phyloP scores from a whole-genome alignment of 2,113 vertebrate genomes.

The Fulmarus glacialis region DNA sequence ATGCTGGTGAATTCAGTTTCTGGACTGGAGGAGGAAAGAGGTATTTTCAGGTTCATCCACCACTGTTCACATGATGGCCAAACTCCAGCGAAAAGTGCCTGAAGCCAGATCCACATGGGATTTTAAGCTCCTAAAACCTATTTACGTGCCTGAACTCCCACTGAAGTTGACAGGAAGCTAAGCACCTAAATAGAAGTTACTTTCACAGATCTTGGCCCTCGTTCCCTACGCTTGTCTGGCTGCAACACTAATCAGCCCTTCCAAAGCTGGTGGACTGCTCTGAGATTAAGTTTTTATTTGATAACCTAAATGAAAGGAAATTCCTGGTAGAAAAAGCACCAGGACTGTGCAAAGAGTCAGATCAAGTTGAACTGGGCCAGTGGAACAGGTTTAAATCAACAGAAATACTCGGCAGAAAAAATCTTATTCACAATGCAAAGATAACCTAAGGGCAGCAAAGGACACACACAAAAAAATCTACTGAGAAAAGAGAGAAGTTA shows the following conservation, averaged over 20 bases:
- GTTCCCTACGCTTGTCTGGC: background rate
- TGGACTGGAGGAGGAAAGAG: background rate
- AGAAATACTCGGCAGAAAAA: background rate
- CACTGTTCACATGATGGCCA: background rate
- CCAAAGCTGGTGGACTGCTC: background rate
- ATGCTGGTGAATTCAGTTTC: background rate
- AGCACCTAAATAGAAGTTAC: conserved; percentile 7
- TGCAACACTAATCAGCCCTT: background rate
- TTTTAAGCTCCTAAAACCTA: conserved; percentile 16
- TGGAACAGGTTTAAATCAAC: background rate
- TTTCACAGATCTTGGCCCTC: background rate
- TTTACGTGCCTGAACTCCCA: conserved; percentile 1
- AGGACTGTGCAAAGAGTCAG: background rate
- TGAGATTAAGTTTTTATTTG: background rate
- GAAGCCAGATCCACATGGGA: background rate
- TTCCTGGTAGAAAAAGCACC: background rate
- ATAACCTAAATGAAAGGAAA: background rate
- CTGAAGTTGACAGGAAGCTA: conserved; percentile 16
- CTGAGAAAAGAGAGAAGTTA: conserved; percentile 6
- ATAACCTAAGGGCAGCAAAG: conserved; percentile 36
- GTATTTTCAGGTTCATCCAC: conserved; percentile 19
- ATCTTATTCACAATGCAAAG: background rate
- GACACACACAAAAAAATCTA: background rate
- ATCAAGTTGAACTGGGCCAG: background rate
- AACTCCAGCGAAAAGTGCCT: background rate